These are phyloP conservation scores for Busseola fusca DNA, from an alignment of 2,888 invertebrate genomes.

Conservation along the genomic window DNA sequence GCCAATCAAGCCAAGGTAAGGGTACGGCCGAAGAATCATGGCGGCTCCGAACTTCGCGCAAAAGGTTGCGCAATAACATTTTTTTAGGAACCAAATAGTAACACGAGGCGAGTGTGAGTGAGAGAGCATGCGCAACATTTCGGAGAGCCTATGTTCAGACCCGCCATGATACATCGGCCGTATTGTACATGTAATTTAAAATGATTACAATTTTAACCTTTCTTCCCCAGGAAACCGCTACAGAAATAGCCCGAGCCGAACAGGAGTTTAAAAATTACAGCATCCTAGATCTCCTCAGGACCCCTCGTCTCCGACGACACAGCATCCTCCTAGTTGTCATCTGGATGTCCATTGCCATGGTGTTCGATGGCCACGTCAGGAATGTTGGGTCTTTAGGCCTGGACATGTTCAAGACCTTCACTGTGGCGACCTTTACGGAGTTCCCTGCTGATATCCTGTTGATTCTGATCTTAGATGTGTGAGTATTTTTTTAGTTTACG, in stretches of 20 bases:
- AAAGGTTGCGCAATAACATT: too few species aligned
- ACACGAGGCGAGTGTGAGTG: too few species aligned
- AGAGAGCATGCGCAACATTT: too few species aligned
- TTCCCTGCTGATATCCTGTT: constrained; percentile 94
- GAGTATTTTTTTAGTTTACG: constrained; percentile 58
- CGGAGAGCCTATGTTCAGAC: too few species aligned
- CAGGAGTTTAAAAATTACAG: constrained; percentile 93
- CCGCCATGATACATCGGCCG: too few species aligned
- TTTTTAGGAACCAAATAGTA: too few species aligned
- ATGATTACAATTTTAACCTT: too few species aligned
- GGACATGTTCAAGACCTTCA: constrained; percentile 94
- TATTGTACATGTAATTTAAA: too few species aligned
- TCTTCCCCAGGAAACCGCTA: constrained; percentile 89
- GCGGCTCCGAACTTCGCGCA: too few species aligned
- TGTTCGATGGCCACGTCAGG: constrained; percentile 96
- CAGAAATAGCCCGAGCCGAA: constrained; percentile 90
- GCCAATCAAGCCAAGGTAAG: too few species aligned
- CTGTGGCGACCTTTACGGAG: constrained; percentile 94
- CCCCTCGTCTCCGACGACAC: constrained; percentile 92
- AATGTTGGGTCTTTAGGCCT: constrained; percentile 95
- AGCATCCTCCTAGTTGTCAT: constrained; percentile 92
- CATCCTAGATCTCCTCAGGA: constrained; percentile 93
- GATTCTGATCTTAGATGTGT: constrained; percentile 91
- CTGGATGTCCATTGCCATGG: constrained; percentile 95
- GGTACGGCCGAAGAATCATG: too few species aligned